Base-by-base conservation (phyloP, 2,888 invertebrate genomes). In the Ennomos erosarius region DNA sequence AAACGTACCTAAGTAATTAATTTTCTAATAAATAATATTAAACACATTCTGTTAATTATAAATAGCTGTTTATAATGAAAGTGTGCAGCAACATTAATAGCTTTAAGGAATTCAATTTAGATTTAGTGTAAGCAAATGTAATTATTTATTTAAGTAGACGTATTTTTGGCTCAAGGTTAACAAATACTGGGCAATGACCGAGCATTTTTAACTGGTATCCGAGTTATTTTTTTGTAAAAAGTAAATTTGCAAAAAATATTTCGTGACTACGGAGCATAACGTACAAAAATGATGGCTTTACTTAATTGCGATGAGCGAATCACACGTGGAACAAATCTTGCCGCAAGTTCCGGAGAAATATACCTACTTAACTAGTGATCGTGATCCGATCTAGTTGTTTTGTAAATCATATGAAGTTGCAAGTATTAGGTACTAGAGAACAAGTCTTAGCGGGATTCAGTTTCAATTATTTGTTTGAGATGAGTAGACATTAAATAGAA, bases 251-350 rank as follows among this genome's bases (percentile, higher is more conserved):
- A 63, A 64, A 67, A 65, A 71, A 68, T 68, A 75, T 81, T 78
- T 69, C 84, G 82, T 82, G 85, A 83, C 82, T 82, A 70, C 78
- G 79, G 79, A 85, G 84, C 88, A 77, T 84, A 77, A 75, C 87
- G 71, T 77, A 82, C 69, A 12, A 71, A 80, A 74, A 80, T 82
- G 72, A 87, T 84, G 81, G 73, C 74, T 78, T 53, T 62, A 69
- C 57, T 78, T 83, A 84, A 87, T 86, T 85, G 81, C 78, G 82
- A 77, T 80, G 75, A 77, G 72, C 73, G 73, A 70, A 80, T 79
- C 81, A 78, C 76, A 81, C 76, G 79, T 82, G 82, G 75, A 87
- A 84, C 84, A 75, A 87, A 88, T 87, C 80, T 68, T 68, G 68
- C 73, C 70, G 68, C 73, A 62, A 87, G 83, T 87, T 87, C 86